Evolutionary conservation across 2,113 vertebrate genomes (phyloP).

Genomic region (Nesospiza acunhae): DNA sequence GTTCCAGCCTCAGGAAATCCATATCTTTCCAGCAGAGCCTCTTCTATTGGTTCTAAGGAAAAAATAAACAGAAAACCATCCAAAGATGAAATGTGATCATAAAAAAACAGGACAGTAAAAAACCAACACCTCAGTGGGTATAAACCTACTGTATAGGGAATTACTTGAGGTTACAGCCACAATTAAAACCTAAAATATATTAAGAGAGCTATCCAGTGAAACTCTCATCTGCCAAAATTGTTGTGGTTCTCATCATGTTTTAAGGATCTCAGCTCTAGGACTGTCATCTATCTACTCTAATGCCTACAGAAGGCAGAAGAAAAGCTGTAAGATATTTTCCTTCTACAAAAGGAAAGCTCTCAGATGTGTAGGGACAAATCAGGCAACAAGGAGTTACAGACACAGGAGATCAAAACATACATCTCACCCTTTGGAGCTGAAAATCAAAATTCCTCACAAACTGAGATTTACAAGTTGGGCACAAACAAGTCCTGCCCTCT

Average conservation of each 20-base stretch:
- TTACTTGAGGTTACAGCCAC: not conserved
- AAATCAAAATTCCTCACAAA: not conserved
- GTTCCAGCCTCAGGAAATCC: slow-evolving; percentile 81
- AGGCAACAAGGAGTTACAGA: not conserved
- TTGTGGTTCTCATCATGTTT: not conserved
- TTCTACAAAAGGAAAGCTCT: not conserved
- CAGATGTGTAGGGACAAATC: not conserved
- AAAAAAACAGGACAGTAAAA: not conserved
- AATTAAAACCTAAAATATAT: not conserved
- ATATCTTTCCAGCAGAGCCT: slow-evolving; percentile 71
- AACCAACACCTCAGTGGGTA: not conserved
- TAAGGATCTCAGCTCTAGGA: not conserved
- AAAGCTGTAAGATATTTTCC: not conserved
- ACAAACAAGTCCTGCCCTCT: not conserved
- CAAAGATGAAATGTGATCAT: not conserved
- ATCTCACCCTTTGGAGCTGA: not conserved
- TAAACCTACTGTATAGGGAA: not conserved
- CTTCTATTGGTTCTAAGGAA: slow-evolving; percentile 62
- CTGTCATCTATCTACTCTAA: not conserved
- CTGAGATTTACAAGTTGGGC: not conserved
- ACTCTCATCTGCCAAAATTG: not conserved
- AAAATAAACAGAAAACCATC: not conserved
- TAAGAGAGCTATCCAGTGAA: not conserved
- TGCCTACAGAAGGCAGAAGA: not conserved
- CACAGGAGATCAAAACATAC: not conserved